phyloP scores from a whole-genome alignment of 2,797 vertebrate species.

The Enteromius trimaculatus region DNA sequence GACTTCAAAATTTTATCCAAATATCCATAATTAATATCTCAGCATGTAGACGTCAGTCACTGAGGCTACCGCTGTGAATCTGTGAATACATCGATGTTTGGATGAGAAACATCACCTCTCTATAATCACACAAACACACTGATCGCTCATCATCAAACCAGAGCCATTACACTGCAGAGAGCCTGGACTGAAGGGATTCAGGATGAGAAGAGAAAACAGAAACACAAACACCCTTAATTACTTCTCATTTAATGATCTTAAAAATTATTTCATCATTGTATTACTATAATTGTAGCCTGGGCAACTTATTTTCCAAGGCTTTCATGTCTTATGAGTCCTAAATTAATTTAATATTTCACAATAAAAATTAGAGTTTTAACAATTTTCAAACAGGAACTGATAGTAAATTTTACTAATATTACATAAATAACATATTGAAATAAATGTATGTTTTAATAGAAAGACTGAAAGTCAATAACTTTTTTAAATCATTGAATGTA shows the following conservation, averaged over 20 bases:
- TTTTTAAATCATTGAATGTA: not conserved
- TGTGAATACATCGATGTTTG: not conserved
- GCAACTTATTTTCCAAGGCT: not conserved
- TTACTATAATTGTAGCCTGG: not conserved
- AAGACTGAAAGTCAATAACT: not conserved
- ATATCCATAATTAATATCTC: constrained; percentile 17
- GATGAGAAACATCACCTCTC: not conserved
- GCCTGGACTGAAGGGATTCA: not conserved
- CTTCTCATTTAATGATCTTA: not conserved
- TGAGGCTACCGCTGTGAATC: not conserved
- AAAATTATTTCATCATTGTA: not conserved
- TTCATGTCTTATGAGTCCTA: not conserved
- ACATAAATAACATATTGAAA: not conserved
- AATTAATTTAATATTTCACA: not conserved
- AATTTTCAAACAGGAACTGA: not conserved
- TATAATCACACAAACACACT: not conserved
- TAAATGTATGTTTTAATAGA: not conserved
- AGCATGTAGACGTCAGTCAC: not conserved
- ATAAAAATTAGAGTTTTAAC: not conserved
- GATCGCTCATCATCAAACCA: not conserved
- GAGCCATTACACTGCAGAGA: not conserved
- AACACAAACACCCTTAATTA: not conserved
- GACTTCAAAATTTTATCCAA: not conserved
- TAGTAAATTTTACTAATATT: not conserved
- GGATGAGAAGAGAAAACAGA: not conserved